Percentiles rank a stretch among this genome's conserved stretches.
Evolutionary conservation across 2,113 vertebrate species (phyloP).

Genomic region (Pollimyrus isidori): DNA sequence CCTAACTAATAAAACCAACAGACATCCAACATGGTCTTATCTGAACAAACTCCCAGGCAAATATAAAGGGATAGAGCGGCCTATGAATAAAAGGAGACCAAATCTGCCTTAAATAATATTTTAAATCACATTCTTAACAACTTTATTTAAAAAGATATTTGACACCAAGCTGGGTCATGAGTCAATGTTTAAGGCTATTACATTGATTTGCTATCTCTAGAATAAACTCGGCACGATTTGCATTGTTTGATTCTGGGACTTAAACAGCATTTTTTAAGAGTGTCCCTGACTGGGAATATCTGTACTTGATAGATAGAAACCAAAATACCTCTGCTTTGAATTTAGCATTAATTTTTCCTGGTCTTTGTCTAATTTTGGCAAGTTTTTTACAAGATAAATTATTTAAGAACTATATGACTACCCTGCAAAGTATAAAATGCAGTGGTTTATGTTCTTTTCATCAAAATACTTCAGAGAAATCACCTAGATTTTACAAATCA

Average conservation of each 20-base stretch:
- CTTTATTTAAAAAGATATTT: not conserved
- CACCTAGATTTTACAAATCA: not conserved
- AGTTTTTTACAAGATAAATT: not conserved
- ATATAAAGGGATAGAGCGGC: not conserved
- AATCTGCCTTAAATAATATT: not conserved
- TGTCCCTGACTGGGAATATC: not conserved
- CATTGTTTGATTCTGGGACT: not conserved
- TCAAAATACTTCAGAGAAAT: not conserved
- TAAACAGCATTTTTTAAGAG: not conserved
- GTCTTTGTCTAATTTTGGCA: not conserved
- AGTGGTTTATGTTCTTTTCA: not conserved
- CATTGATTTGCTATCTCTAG: not conserved
- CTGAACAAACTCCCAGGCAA: not conserved
- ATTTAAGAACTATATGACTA: not conserved
- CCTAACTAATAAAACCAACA: not conserved
- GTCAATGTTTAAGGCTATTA: not conserved
- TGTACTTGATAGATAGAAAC: not conserved
- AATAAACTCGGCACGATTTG: not conserved
- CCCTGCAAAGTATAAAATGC: not conserved
- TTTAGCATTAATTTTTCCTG: not conserved
- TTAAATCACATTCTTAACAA: not conserved
- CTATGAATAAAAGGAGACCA: not conserved
- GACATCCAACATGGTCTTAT: not conserved
- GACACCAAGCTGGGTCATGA: not conserved
- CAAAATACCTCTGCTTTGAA: not conserved